Evolutionary conservation across 1,140 invertebrate species (phyloP).

Genomic region (Pteromalus puparum): DNA sequence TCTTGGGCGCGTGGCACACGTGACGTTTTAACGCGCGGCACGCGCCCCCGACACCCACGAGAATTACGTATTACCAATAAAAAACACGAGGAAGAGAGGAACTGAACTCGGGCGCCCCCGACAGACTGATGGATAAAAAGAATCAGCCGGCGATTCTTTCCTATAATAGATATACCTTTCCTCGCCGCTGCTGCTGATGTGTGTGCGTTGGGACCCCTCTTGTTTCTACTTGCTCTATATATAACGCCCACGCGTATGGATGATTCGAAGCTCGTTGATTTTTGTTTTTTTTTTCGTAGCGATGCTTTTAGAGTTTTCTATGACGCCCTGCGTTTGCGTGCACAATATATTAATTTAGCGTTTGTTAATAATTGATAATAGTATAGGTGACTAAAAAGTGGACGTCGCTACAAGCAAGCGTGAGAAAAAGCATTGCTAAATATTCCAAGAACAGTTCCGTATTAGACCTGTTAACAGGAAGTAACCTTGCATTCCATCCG

Average conservation of each 20-base stretch:
- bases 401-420: too few species aligned
- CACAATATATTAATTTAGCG: too few species aligned
- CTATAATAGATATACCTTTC: too few species aligned
- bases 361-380: too few species aligned
- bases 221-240: not conserved
- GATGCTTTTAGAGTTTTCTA: not conserved
- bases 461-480: not conserved
- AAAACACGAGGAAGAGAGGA: constrained; percentile 6
- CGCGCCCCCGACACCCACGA: constrained; percentile 32
- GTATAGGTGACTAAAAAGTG: too few species aligned
- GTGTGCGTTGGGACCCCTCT: not conserved
- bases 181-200: too few species aligned
- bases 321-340: not conserved
- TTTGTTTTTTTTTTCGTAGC: too few species aligned
- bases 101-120: not conserved
- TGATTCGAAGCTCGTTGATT: too few species aligned
- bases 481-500: not conserved
- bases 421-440: too few species aligned
- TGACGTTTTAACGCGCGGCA: constrained; percentile 26
- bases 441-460: too few species aligned
- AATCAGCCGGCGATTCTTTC: not conserved
- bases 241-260: too few species aligned
- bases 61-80: constrained; percentile 39
- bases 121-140: not conserved
- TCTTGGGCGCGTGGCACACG: constrained; percentile 20